These are phyloP conservation scores for Catharus fuscescens DNA, from an alignment of 2,113 vertebrate species.

Conservation along the genomic window DNA sequence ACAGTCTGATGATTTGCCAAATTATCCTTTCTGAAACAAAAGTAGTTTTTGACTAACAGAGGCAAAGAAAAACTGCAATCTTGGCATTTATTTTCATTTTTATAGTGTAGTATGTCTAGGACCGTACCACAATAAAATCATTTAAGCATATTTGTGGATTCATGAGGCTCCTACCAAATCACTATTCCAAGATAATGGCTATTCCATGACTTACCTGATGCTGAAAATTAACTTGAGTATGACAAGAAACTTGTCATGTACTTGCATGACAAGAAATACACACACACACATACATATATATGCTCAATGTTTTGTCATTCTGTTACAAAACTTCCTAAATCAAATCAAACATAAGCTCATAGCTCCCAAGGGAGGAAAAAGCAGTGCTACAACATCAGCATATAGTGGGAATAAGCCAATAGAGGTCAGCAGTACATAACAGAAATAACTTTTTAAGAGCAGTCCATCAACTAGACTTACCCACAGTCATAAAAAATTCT, in stretches of 20 bases:
- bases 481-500: not conserved
- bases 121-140: not conserved
- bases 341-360: not conserved
- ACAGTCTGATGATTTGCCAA: conserved; percentile 2
- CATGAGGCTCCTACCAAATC: not conserved
- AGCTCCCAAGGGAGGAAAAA: not conserved
- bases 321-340: not conserved
- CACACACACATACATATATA: not conserved
- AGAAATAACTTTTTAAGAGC: not conserved
- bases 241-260: too few species aligned
- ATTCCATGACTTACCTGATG: not conserved
- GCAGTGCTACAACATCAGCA: conserved; percentile 17
- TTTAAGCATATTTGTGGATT: not conserved
- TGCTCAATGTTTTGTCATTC: not conserved
- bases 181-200: not conserved
- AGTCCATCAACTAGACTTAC: not conserved
- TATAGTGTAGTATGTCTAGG: not conserved
- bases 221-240: not conserved
- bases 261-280: not conserved
- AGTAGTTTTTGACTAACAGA: conserved; percentile 29
- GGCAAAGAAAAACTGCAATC: not conserved
- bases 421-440: conserved; percentile 64
- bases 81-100: not conserved
- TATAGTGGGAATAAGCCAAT: conserved; percentile 47
- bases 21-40: conserved; percentile 13